A percentile compares a stretch with the other conserved stretches of the same genome.
Conservation (phyloP, 2,113 vertebrate species). For the Vireo altiloquus region DNA sequence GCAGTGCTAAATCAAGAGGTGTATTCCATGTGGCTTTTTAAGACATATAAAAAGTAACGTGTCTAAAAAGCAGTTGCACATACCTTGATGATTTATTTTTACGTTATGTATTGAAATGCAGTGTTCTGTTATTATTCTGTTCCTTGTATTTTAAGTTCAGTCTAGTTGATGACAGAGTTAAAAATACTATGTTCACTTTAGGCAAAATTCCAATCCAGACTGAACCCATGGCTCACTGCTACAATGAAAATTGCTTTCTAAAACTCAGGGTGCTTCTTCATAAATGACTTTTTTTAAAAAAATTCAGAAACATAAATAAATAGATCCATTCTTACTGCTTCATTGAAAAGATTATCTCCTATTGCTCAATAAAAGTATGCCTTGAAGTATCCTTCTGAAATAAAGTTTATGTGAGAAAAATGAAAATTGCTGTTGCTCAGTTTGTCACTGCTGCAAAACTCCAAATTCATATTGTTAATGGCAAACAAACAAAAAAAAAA, state of each 20-base stretch:
- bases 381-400: not conserved
- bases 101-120: not conserved
- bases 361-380: not conserved
- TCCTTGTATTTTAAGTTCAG: not conserved
- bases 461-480: not conserved
- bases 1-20: not conserved
- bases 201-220: not conserved
- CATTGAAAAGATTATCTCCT: not conserved
- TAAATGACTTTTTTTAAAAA: not conserved
- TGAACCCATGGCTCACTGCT: not conserved
- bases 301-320: not conserved
- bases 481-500: not conserved
- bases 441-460: not conserved
- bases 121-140: not conserved
- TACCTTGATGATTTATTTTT: not conserved
- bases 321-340: not conserved
- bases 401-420: not conserved
- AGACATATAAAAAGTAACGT: not conserved
- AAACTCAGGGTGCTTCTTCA: not conserved
- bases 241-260: not conserved
- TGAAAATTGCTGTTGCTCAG: not conserved
- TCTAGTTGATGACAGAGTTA: not conserved
- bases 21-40: not conserved
- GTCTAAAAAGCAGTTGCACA: not conserved
- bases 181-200: not conserved